Base-by-base conservation (phyloP, 53 echinoderm and acorn worm species). In the Pentamera pediparva region DNA sequence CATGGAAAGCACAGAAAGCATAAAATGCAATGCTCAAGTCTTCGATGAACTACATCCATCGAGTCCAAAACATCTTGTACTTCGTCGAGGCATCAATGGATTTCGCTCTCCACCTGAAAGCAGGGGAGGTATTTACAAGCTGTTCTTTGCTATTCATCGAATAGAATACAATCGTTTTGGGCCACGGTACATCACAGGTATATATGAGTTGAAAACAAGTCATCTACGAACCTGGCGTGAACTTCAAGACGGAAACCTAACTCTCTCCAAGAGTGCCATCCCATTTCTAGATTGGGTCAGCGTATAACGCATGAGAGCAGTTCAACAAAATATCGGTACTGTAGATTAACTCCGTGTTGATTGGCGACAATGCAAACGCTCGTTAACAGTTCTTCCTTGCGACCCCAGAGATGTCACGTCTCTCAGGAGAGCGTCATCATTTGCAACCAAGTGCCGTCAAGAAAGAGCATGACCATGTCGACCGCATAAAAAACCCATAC, bases 1-100 rank as follows among this genome's bases (percentile, higher is more conserved):
- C 70, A 26, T 84, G 84, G 84, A 78, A 78, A 41, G 49, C n/a
- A 51, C 36, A 55, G 63, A 70, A 41, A 21, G 71, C 84, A 20
- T 39, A 37, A 27, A 67, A 77, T 80, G 81, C 81, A 15, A 86
- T 71, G 86, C 76, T 76, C 76, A 81, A 74, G 70, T 81, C 81
- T 19, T 76, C 82, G 74, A 82, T 70, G 77, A 86, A 86, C 74
- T 81, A 81, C 61, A 48, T 76, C 22, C 74, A 76, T 38, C 79
- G 77, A 34, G 76, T 82, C 8, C 78, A 83, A 59, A 71, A 37
- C 24, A 76, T 87, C 58, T 72, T 74, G 24, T 74, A 58, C 56
- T 86, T 86, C 26, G 39, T 83, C 17, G 69, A 43, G 37, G 76
- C 76, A 69, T 41, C 77, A 3, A 63, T 47, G 29, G 77, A 83